Base-by-base conservation (phyloP, 2,888 invertebrate genomes). In the Drosophila vallismaia region DNA sequence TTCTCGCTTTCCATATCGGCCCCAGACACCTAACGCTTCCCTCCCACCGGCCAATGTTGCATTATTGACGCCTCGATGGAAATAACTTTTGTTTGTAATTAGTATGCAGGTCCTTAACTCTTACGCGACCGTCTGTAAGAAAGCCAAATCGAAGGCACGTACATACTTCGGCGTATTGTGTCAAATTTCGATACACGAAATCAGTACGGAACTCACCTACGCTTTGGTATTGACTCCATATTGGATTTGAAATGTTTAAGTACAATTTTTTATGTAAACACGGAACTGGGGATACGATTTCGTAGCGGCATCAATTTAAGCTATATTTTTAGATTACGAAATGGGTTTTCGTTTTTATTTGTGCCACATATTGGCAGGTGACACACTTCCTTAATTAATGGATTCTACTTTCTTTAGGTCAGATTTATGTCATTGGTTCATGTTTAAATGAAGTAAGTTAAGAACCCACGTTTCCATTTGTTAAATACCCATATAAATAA, bases 201-300 rank as follows among this genome's bases (percentile, higher is more conserved):
- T 88, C 86, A 86, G 88, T 88, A 88, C 86, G 88, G 88, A 88
- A 86, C 88, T 85, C 50, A 71, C 70, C 85, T 83, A 86, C 77
- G 74, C 49, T 69, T 78, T 57, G 63, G 60, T 75, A 67, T 76
- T 71, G 76, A 48, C 42, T 58, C 48, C 58, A 10, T 36, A 42
- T 50, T 45, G 72, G 63, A 64, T 80, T 80, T 64, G 72, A 72
- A 66, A 59, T 68, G 71, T 75, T 79, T 64, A 5, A 14, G 10
- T 44, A 36, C 24, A 2, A 10, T 69, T 2, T 40, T n/a, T 44
- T 44, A 46, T 31, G 48, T 42, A 31, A 33, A 83, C 64, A 75
- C 86, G 82, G 82, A 86, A 82, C 84, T 72, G 53, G 28, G 51
- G 14, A 9, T 45, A 68, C 19, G 57, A 45, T 62, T 75, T 52